Percentiles rank a stretch among this genome's conserved stretches.
These are phyloP conservation scores for Microtus ochrogaster DNA, from an alignment of 2,113 vertebrate species.

Conservation along the genomic window DNA sequence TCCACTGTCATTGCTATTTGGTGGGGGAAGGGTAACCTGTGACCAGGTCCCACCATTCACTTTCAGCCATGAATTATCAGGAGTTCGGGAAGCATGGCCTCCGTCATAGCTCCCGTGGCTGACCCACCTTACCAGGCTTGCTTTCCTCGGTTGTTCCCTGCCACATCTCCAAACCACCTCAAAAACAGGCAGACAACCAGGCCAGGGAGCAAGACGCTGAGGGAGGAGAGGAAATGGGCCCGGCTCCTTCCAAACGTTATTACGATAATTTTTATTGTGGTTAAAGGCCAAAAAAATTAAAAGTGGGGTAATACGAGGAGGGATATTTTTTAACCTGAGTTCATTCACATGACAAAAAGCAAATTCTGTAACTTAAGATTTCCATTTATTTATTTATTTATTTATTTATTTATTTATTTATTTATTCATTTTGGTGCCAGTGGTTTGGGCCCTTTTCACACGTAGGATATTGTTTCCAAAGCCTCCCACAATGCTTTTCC, in stretches of 20 bases:
- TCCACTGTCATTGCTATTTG: background rate
- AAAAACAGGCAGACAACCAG: no score
- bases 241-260: background rate
- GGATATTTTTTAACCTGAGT: background rate
- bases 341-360: background rate
- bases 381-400: background rate
- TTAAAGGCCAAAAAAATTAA: background rate
- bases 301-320: background rate
- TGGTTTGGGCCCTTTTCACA: background rate
- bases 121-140: background rate
- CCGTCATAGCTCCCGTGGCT: background rate
- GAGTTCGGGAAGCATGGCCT: background rate
- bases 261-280: background rate
- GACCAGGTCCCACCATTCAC: background rate
- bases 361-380: background rate
- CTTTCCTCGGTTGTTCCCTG: background rate
- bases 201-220: fast-evolving
- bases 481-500: background rate
- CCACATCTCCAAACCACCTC: background rate
- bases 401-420: background rate
- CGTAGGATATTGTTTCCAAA: background rate
- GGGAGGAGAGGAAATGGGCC: no score
- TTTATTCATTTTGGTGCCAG: background rate
- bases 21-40: background rate
- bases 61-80: background rate